Conservation (phyloP, 2,888 invertebrate genomes). For the Cheilosia urbana region DNA sequence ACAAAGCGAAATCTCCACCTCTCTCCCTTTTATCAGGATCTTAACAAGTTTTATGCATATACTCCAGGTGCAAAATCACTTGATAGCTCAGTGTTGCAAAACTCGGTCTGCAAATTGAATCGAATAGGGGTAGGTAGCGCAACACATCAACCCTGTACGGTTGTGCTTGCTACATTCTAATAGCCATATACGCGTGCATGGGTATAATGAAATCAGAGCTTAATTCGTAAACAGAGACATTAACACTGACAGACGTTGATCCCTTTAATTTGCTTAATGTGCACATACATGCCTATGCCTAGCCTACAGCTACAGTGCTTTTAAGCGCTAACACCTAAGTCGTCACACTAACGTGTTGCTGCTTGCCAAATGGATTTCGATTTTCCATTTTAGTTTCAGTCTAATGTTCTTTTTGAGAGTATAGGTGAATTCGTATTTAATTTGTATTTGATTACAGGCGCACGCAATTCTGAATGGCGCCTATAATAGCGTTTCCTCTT, state of each 20-base stretch:
- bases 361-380: conserved; percentile 25
- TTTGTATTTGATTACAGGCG: conserved; percentile 38
- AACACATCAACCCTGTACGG: not conserved
- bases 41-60: conserved; percentile 32
- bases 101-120: conserved; percentile 2
- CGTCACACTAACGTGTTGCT: conserved; percentile 20
- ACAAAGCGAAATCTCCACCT: conserved; percentile 25
- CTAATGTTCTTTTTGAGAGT: conserved; percentile 8
- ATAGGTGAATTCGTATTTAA: conserved; percentile 28
- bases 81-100: conserved; percentile 5
- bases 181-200: conserved; percentile 28
- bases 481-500: not conserved
- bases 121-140: not conserved
- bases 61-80: conserved; percentile 46
- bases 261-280: conserved; percentile 60
- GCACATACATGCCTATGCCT: conserved; percentile 30
- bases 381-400: conserved; percentile 37
- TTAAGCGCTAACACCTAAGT: conserved; percentile 13
- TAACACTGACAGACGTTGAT: conserved; percentile 45
- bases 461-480: conserved; percentile 15
- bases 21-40: conserved; percentile 33
- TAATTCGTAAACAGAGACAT: conserved; percentile 55
- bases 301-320: conserved; percentile 16
- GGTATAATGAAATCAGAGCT: conserved; percentile 59
- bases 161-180: conserved; percentile 15